Evolutionary conservation across 2,888 invertebrate species (phyloP), one percentile per base, ranked within the genome.

Genomic region (Caenorhabditis wallacei): DNA sequence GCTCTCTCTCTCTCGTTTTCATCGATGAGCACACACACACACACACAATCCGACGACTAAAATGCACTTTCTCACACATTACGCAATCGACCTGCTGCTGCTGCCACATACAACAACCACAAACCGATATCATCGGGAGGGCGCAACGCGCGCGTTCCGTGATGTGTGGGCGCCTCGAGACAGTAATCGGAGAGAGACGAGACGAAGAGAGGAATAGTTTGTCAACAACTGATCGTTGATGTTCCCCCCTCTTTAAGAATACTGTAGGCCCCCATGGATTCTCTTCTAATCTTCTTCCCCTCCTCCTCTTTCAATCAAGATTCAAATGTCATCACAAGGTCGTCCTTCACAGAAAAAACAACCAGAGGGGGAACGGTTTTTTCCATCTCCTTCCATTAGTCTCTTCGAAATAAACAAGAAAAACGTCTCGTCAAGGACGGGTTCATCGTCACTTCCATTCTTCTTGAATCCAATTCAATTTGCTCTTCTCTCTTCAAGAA

Each of bases 21-120:
- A n/a, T n/a, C 4, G 30, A 8, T 30, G 8, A 56, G 74, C 74
- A 66, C 66, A 74, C 74, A 74, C 51, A 68, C 53, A 22, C 24
- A 35, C n/a, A 18, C 46, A 4, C 46, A 7, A 18, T 10, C 40
- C 40, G 40, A 8, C 40, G 37, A 53, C 54, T 48, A 48, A 48
- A 56, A 70, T 30, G 22, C 63, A 30, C 71, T 40, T 48, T 48
- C 57, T 35, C 54, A 26, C 43, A 54, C 54, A 61, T 61, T 71
- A 61, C 71, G 71, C 71, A 71, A 71, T 61, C 37, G 51, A 22
- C 61, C 51, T 61, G 61, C 71, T 3, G 4, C 16, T 10, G 5
- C 35, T 35, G 35, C 35, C 40, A 40, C 40, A 40, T 11, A 40
- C 40, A 48, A 48, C 20, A n/a, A n/a, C n/a, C n/a, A n/a, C 53